A percentile compares a stretch with the other conserved stretches of the same genome.
Evolutionary conservation across 2,888 invertebrate species (phyloP).

Genomic region (Nasonovia ribisnigri): DNA sequence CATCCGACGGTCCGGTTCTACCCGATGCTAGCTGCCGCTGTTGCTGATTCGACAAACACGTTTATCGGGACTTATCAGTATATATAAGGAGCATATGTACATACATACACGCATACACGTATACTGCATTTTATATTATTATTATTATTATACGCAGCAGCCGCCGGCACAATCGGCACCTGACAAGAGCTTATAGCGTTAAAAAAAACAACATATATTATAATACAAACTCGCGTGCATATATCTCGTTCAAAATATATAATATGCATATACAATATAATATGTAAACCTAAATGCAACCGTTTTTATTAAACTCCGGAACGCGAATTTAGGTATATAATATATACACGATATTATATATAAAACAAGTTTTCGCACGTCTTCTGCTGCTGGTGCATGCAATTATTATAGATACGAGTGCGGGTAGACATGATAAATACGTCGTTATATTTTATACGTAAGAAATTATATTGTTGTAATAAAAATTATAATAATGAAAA

Average conservation of each 20-base stretch:
- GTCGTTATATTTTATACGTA: background rate
- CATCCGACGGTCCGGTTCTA: conserved; percentile 53
- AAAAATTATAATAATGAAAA: background rate
- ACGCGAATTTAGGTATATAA: background rate
- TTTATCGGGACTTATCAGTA: conserved; percentile 59
- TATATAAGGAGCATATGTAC: conserved; percentile 15
- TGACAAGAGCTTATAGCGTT: conserved; percentile 27
- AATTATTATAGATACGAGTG: background rate
- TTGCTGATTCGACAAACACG: conserved; percentile 58
- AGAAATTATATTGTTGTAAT: background rate
- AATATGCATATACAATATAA: background rate
- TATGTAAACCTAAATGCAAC: background rate
- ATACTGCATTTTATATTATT: conserved; percentile 5
- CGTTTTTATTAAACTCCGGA: background rate
- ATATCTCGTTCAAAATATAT: background rate
- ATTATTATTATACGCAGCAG: conserved; percentile 34
- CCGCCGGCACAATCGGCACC: conserved; percentile 41
- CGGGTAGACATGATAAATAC: background rate
- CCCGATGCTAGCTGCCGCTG: conserved; percentile 3
- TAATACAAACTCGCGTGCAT: conserved; percentile 10
- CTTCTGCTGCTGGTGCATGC: background rate
- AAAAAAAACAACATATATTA: background rate
- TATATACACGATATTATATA: background rate
- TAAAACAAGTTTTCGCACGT: conserved; percentile 21
- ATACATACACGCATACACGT: background rate